phyloP scores from a whole-genome alignment of 1,140 invertebrate species.

The Steinernema khuongi region DNA sequence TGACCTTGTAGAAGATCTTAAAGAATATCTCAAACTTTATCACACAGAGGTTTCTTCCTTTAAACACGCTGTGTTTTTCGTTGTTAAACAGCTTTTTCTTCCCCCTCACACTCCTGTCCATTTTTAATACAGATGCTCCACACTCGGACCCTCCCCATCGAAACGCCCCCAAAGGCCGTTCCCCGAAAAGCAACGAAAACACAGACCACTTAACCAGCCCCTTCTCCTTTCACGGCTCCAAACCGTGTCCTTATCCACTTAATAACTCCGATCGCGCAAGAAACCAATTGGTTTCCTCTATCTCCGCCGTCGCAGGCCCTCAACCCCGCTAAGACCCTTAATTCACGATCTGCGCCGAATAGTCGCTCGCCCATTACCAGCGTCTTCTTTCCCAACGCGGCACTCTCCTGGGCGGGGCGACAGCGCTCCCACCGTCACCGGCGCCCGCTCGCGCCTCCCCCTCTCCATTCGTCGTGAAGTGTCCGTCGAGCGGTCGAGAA shows the following conservation, averaged over 20 bases:
- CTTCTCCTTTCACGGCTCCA: too few species aligned
- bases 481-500: slow-evolving; percentile 12
- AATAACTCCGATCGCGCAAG: background rate
- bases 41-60: too few species aligned
- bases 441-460: background rate
- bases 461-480: slow-evolving; percentile 14
- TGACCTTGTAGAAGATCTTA: too few species aligned
- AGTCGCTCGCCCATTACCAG: background rate
- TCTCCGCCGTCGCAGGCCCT: background rate
- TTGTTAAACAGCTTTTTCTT: too few species aligned
- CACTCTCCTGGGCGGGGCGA: background rate
- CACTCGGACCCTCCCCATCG: too few species aligned
- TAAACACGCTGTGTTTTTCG: too few species aligned
- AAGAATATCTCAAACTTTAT: too few species aligned
- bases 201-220: too few species aligned
- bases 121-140: too few species aligned
- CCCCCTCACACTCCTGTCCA: too few species aligned
- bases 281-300: background rate
- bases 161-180: too few species aligned
- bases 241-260: background rate
- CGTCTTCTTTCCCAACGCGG: background rate
- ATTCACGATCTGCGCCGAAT: background rate
- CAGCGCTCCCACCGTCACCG: background rate
- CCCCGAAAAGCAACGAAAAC: too few species aligned
- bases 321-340: background rate